phyloP scores from a whole-genome alignment of 2,113 vertebrate genomes.

The western clawed frog (Xenopus tropicalis) region DNA sequence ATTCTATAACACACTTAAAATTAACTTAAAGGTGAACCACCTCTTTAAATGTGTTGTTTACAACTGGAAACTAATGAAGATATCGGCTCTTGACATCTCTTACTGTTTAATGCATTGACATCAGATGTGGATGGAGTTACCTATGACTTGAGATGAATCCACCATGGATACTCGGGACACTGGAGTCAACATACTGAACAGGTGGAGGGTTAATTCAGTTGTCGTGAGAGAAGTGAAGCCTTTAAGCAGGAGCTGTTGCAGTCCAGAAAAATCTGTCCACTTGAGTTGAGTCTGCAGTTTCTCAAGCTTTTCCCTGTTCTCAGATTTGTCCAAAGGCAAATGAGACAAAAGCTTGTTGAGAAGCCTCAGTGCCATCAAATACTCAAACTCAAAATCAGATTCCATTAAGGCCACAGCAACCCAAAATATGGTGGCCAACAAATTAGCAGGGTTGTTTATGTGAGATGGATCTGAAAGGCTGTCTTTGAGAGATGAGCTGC shows the following conservation, averaged over 20 bases:
- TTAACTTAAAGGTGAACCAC: no score
- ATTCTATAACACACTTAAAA: no score
- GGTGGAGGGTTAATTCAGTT: slow-evolving; percentile 89
- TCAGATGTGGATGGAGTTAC: slow-evolving; percentile 57
- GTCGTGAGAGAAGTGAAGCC: slow-evolving; percentile 94
- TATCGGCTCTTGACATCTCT: no score
- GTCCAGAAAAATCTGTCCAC: slow-evolving; percentile 93
- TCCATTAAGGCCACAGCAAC: slow-evolving; percentile 96
- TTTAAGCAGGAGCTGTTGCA: slow-evolving; percentile 93
- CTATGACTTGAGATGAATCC: slow-evolving; percentile 93
- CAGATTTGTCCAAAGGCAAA: slow-evolving; percentile 88
- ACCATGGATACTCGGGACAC: slow-evolving; percentile 93
- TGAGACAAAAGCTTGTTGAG: slow-evolving; percentile 88
- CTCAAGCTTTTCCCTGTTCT: slow-evolving; percentile 92
- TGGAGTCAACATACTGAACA: slow-evolving; percentile 92
- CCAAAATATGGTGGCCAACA: slow-evolving; percentile 96
- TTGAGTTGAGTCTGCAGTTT: slow-evolving; percentile 93
- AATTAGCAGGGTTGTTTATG: slow-evolving; percentile 85
- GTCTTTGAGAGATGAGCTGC: slow-evolving; percentile 85
- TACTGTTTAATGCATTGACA: no score
- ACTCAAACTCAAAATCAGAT: slow-evolving; percentile 98
- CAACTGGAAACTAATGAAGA: no score
- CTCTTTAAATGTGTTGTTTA: no score
- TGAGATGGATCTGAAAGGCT: slow-evolving; percentile 85
- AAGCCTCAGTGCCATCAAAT: slow-evolving; percentile 90